These are phyloP conservation scores for Amphiprion percula DNA, from an alignment of 2,113 vertebrate genomes.

Conservation along the genomic window DNA sequence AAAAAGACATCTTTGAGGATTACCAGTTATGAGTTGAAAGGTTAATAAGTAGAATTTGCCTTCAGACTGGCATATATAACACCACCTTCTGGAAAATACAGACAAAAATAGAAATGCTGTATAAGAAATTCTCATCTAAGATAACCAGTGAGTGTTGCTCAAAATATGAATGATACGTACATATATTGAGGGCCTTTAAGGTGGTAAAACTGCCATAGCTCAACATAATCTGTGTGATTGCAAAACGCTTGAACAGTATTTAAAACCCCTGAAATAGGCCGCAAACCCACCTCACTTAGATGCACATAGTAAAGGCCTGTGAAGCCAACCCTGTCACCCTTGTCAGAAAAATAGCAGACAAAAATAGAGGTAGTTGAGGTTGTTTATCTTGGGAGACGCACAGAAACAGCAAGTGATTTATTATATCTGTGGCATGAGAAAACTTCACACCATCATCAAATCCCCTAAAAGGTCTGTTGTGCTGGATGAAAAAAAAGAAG, in stretches of 20 bases:
- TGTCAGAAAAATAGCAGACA: constrained; percentile 23
- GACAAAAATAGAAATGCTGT: no score
- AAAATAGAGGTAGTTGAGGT: constrained; percentile 45
- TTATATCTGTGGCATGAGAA: constrained; percentile 43
- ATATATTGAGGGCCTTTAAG: not conserved
- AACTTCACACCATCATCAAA: constrained; percentile 18
- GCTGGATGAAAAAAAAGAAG: not conserved
- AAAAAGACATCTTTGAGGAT: no score
- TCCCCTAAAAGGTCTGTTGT: not conserved
- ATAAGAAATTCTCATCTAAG: no score
- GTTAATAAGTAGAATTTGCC: no score
- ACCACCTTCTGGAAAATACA: no score
- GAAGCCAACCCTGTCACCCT: constrained; percentile 9
- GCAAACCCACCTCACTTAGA: not conserved
- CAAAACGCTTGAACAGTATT: not conserved
- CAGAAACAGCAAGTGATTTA: constrained; percentile 49
- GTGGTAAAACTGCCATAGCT: not conserved
- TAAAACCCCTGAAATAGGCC: not conserved
- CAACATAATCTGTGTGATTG: constrained; percentile 4
- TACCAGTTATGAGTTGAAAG: no score
- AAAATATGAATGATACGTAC: not conserved
- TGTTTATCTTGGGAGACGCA: constrained; percentile 45
- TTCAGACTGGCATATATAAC: no score
- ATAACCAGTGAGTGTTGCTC: no score
- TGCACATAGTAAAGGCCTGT: not conserved